Evolutionary conservation across 2,888 invertebrate genomes (phyloP), one percentile per base, ranked within the genome.

Genomic region (Acrocera orbiculus): DNA sequence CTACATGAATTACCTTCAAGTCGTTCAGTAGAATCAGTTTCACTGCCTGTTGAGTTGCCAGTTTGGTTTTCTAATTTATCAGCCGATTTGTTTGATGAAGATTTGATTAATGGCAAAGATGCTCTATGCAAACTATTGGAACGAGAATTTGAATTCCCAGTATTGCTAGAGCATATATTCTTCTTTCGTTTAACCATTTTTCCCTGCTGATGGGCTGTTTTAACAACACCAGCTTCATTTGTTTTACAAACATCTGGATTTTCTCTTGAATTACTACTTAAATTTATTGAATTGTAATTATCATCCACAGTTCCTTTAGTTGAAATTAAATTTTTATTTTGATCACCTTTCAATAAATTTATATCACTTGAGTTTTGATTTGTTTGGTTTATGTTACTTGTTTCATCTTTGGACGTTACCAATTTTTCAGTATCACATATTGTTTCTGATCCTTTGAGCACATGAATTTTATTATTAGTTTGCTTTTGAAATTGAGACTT

Each of bases 161-260:
- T 61, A 25, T 43, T 42, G n/a, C n/a, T n/a, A n/a, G n/a, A n/a
- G n/a, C n/a, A n/a, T n/a, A n/a, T n/a, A n/a, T 50, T 50, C 45
- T 59, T 59, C 43, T 56, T 58, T 36, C 59, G 47, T 4, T 54
- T 50, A 29, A 59, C 44, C 3, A 76, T 78, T 65, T 78, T 76
- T 40, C 76, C 80, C n/a, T 76, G 70, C 13, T 76, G 71, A 42
- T 78, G 51, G 46, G 74, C 73, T 3, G 73, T 72, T 48, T 69
- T 71, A 6, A 76, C 70, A 32, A 72, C 60, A 24, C 67, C 65
- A 30, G 62, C 66, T 23, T 68, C 37, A 34, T 24, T 40, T 30
- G 35, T 40, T 34, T 37, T 11, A 25, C 41, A 42, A 35, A 40
- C 36, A 40, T 40, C 37, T 38, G 34, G 16, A 40, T 40, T 37